phyloP scores from a whole-genome alignment of 2,888 invertebrate genomes.

The Synergus gifuensis region DNA sequence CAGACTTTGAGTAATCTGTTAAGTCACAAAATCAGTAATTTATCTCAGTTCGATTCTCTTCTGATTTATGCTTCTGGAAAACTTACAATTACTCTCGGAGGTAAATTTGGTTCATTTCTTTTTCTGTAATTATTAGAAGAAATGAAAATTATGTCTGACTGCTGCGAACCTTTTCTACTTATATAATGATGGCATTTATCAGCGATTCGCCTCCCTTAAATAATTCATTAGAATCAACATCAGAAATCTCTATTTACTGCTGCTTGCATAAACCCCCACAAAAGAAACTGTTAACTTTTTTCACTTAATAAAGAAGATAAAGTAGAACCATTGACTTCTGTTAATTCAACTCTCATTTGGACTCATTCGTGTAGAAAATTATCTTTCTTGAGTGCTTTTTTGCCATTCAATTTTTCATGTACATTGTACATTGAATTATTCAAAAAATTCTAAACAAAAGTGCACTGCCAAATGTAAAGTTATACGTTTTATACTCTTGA shows the following conservation, averaged over 20 bases:
- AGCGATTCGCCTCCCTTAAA: no score
- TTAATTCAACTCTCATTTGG: neutral
- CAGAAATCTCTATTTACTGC: conserved; percentile 9
- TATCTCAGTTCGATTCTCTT: conserved; percentile 10
- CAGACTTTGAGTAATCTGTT: conserved; percentile 24
- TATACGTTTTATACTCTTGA: neutral
- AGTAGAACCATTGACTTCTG: neutral
- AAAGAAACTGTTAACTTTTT: neutral
- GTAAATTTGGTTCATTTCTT: neutral
- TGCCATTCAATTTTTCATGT: neutral
- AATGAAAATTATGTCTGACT: no score
- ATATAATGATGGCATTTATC: no score
- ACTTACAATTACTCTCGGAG: neutral
- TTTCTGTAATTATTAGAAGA: neutral
- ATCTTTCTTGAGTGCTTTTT: neutral
- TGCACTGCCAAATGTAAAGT: neutral
- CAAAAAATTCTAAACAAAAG: neutral
- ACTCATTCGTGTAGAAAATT: neutral
- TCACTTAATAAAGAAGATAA: neutral
- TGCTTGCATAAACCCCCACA: neutral
- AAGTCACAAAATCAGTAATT: conserved; percentile 21
- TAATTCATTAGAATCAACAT: neutral
- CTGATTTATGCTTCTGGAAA: conserved; percentile 1
- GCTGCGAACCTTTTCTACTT: no score
- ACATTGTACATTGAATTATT: neutral